phyloP scores from a whole-genome alignment of 2,888 invertebrate genomes.

The Anthrax anthrax region DNA sequence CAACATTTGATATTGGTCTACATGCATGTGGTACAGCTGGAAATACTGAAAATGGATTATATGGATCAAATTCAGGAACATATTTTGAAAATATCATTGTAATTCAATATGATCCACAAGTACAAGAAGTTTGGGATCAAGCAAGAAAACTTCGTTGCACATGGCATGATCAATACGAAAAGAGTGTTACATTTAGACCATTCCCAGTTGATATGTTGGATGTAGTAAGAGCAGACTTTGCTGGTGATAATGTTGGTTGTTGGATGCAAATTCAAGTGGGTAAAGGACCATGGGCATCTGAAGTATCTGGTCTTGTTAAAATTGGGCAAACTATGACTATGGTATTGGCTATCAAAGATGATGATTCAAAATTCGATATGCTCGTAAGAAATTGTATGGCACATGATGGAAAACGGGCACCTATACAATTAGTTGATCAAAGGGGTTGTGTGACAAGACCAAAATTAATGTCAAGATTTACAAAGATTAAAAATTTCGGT shows the following conservation, averaged over 20 bases:
- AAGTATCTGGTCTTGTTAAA: constrained; percentile 85
- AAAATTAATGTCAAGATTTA: constrained; percentile 84
- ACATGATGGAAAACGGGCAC: constrained; percentile 85
- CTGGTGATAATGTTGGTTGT: constrained; percentile 89
- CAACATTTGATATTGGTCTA: constrained; percentile 82
- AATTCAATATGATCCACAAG: constrained; percentile 83
- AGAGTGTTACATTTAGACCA: constrained; percentile 84
- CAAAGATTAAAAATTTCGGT: constrained; percentile 90
- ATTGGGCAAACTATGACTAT: constrained; percentile 95
- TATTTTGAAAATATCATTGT: constrained; percentile 91
- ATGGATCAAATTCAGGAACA: constrained; percentile 78
- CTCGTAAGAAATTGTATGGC: constrained; percentile 87
- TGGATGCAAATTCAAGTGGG: constrained; percentile 98
- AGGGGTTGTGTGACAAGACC: constrained; percentile 84
- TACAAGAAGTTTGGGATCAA: constrained; percentile 93
- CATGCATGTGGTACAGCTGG: constrained; percentile 87
- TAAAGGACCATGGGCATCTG: constrained; percentile 90
- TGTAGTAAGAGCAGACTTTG: constrained; percentile 87
- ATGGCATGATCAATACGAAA: constrained; percentile 92
- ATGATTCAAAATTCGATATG: constrained; percentile 92
- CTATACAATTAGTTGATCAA: constrained; percentile 85
- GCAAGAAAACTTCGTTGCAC: constrained; percentile 83
- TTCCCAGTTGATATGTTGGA: constrained; percentile 93
- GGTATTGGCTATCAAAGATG: constrained; percentile 89
- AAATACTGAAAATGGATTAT: constrained; percentile 77